Evolutionary conservation across 2,797 vertebrate genomes (phyloP), one percentile per base, ranked within the genome.

Genomic region (Galago senegalensis): DNA sequence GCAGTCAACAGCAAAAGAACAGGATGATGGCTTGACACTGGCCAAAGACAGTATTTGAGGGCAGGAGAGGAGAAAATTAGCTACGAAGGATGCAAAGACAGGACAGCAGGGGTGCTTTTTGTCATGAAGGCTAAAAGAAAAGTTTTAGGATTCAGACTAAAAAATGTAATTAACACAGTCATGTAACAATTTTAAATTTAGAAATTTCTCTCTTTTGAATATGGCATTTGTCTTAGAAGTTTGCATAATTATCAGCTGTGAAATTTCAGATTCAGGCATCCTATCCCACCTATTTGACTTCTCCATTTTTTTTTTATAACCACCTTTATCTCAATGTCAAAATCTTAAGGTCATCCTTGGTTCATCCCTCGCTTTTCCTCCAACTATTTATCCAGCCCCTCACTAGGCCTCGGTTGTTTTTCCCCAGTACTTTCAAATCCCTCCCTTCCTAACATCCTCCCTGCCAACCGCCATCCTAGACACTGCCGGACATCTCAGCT

Each of bases 401-500:
- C 13, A 3, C 16, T 25, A 7, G 56, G 3, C 85, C 72, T 31
- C 56, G 1, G 27, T 37, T 25, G 1, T 16, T 80, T 82, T 63
- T 37, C 13, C 31, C 53, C 3, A 16, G 1, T 58, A 7, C 34
- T 61, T 67, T 97, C 20, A 27, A 21, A 80, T 34, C 29, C 16
- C 27, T 27, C 20, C 29, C 10, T 63, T 40, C 16, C 43, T 61
- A 3, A 29, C 31, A 4, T 23, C 34, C n/a, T 85, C 13, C 43
- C 0, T 1, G 11, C 43, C 5, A 3, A 4, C 10, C 16, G 20
- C 4, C 25, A 18, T 18, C 25, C 69, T 84, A 14, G 16, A 9
- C 17, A 16, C 58, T 29, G 69, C 34, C 56, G 72, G 4, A 27
- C 14, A 1, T 2, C 46, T 8, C 17, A 29, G 7, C 34, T 29